Conservation (phyloP, 92 coral and sea anemone species). For the Micromussa lordhowensis region DNA sequence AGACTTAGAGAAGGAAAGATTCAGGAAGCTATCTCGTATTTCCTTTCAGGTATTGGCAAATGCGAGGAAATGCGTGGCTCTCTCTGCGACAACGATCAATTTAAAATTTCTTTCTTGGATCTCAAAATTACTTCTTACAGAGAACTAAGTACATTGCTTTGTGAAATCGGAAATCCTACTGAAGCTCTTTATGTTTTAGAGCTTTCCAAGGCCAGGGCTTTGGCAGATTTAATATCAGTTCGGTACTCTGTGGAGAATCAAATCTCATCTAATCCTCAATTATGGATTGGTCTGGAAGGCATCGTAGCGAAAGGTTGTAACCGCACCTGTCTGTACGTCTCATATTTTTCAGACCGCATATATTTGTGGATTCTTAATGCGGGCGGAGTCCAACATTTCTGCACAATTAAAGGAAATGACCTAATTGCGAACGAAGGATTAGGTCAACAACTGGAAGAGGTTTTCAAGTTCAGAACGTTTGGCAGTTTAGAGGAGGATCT, state of each 20-base stretch:
- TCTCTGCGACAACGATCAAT: background rate
- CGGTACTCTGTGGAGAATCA: background rate
- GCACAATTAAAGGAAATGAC: background rate
- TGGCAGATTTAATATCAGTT: background rate
- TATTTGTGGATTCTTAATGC: background rate
- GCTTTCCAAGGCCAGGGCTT: background rate
- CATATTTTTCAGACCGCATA: background rate
- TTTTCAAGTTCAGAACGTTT: background rate
- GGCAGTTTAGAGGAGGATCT: too few species aligned
- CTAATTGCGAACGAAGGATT: background rate
- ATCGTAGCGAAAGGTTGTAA: background rate
- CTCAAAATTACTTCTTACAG: background rate
- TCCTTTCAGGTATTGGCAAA: background rate
- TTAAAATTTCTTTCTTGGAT: background rate
- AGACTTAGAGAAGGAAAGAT: background rate
- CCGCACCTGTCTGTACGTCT: constrained; percentile 18
- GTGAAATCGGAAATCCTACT: background rate
- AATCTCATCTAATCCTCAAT: background rate
- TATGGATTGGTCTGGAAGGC: background rate
- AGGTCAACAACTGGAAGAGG: background rate
- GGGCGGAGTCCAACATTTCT: background rate
- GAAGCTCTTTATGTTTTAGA: background rate
- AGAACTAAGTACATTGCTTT: background rate
- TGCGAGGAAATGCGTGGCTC: background rate
- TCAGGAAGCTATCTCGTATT: background rate